phyloP scores from a whole-genome alignment of 2,797 vertebrate genomes.

The Pseudochirops cupreus region DNA sequence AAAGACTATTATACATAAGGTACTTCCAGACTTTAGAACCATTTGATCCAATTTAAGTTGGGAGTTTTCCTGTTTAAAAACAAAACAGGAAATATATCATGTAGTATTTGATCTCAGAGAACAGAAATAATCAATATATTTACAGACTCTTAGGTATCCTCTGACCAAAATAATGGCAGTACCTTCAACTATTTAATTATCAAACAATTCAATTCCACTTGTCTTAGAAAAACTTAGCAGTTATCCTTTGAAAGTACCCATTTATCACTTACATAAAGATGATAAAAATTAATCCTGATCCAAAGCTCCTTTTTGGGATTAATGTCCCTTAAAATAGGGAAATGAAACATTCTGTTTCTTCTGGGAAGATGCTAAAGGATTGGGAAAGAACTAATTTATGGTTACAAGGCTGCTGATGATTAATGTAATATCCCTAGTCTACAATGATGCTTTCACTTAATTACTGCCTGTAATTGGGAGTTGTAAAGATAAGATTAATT shows the following conservation, averaged over 20 bases:
- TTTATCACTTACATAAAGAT: constrained; percentile 81
- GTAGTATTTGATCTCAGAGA: constrained; percentile 66
- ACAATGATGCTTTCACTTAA: constrained; percentile 86
- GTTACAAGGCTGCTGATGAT: constrained; percentile 82
- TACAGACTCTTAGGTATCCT: constrained; percentile 37
- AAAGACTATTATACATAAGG: background rate
- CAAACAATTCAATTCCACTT: constrained; percentile 74
- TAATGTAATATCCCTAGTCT: constrained; percentile 83
- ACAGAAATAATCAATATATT: constrained; percentile 64
- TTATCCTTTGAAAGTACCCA: constrained; percentile 69
- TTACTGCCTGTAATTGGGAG: constrained; percentile 89
- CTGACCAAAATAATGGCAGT: constrained; percentile 55
- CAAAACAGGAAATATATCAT: background rate
- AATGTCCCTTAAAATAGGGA: constrained; percentile 74
- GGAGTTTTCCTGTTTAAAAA: constrained; percentile 4
- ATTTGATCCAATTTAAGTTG: constrained; percentile 49
- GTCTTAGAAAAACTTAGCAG: constrained; percentile 69
- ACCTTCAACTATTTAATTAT: constrained; percentile 68
- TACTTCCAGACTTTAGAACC: background rate
- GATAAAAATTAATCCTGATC: constrained; percentile 80
- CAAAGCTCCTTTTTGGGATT: constrained; percentile 81
- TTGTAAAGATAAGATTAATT: constrained; percentile 91
- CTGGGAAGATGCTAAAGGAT: constrained; percentile 79
- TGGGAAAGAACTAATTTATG: constrained; percentile 80
- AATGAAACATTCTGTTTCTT: constrained; percentile 77